Percentiles rank a stretch among this genome's conserved stretches.
Evolutionary conservation across 2,113 vertebrate species (phyloP).

Genomic region (Macaca nemestrina): DNA sequence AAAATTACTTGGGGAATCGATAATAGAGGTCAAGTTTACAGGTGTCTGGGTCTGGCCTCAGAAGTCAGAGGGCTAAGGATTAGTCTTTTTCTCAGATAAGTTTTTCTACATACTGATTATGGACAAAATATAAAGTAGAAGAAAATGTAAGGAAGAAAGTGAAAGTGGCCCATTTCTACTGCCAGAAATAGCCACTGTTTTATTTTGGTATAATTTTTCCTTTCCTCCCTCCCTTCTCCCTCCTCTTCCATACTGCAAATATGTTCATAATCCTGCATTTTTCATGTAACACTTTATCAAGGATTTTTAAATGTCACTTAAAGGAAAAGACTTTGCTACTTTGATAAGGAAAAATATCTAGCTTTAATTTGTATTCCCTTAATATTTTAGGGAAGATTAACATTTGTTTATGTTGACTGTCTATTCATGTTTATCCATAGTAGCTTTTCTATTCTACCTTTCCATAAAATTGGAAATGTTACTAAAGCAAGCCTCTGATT

Average conservation of each 20-base stretch:
- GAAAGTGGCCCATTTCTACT: not conserved
- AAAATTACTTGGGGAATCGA: not conserved
- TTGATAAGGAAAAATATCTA: not conserved
- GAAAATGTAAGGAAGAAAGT: not conserved
- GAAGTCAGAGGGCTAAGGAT: not conserved
- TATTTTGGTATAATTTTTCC: not conserved
- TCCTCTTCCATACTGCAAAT: not conserved
- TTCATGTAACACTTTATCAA: not conserved
- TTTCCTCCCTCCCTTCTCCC: not conserved
- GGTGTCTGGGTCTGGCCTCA: not conserved
- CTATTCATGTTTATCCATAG: not conserved
- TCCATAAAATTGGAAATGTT: not conserved
- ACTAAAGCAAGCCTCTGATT: conserved; percentile 67
- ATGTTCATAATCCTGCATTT: not conserved
- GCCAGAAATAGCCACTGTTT: not conserved
- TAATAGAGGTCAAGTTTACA: not conserved
- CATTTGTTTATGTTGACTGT: not conserved
- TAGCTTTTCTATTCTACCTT: not conserved
- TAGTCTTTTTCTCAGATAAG: not conserved
- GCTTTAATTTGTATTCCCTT: not conserved
- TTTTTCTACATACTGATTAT: not conserved
- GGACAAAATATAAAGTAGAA: not conserved
- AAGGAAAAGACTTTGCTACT: not conserved
- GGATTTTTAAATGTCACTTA: not conserved
- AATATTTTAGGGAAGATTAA: conserved; percentile 1